Percentiles rank a stretch among this genome's conserved stretches.
Evolutionary conservation across 2,113 vertebrate species (phyloP).

Genomic region (Galeopterus variegatus): DNA sequence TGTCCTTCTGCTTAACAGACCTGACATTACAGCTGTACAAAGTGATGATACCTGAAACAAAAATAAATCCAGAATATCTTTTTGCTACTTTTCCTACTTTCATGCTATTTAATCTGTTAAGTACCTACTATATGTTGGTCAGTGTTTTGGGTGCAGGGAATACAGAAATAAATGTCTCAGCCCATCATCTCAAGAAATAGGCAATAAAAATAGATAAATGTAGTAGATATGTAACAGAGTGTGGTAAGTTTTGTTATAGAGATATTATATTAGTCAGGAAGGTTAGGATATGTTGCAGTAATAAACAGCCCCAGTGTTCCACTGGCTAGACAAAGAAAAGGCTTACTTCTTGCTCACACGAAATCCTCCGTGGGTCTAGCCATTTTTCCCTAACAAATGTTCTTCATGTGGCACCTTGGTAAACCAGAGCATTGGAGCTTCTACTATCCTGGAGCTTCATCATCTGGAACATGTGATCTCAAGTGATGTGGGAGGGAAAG

Average conservation of each 20-base stretch:
- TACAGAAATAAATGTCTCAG: background rate
- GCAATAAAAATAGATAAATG: background rate
- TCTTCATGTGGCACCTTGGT: background rate
- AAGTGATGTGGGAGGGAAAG: background rate
- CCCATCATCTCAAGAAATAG: background rate
- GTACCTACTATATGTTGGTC: background rate
- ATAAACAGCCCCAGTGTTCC: background rate
- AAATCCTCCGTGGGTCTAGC: background rate
- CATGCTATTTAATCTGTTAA: background rate
- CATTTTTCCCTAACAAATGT: background rate
- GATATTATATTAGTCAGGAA: background rate
- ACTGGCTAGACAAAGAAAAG: background rate
- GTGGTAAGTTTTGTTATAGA: background rate
- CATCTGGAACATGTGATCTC: background rate
- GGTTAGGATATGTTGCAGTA: background rate
- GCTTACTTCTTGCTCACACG: background rate
- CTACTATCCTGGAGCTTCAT: background rate
- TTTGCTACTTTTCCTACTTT: background rate
- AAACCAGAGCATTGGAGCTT: background rate
- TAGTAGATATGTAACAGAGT: background rate
- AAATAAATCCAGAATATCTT: background rate
- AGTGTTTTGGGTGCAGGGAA: background rate
- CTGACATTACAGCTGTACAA: background rate
- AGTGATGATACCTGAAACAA: background rate
- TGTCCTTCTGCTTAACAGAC: background rate